Evolutionary conservation across 2,113 vertebrate species (phyloP).

Genomic region (Cyprinus carpio): DNA sequence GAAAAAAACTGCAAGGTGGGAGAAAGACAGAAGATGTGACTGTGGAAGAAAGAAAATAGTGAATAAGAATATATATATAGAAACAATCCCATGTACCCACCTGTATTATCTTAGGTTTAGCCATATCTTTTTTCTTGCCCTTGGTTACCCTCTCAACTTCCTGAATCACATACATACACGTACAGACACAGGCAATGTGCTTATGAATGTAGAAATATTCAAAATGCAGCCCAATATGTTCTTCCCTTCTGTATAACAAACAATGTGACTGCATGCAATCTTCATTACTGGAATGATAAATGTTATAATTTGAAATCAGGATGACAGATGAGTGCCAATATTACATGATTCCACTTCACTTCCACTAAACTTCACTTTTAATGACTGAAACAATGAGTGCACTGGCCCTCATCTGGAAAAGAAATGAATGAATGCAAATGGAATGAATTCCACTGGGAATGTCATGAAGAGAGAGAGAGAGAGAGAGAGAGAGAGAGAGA

Average conservation of each 20-base stretch:
- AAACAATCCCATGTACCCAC: conserved; percentile 56
- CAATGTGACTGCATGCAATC: not conserved
- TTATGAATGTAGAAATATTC: not conserved
- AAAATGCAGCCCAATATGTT: not conserved
- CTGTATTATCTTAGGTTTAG: conserved; percentile 62
- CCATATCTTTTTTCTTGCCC: conserved; percentile 67
- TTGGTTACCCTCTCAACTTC: conserved; percentile 67
- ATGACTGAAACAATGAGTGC: not conserved
- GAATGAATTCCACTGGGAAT: conserved; percentile 7
- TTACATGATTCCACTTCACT: not conserved
- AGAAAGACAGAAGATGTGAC: not conserved
- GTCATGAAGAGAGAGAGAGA: not conserved
- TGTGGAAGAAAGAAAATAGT: not conserved
- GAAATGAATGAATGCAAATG: not conserved
- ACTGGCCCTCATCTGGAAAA: not conserved
- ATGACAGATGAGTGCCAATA: not conserved
- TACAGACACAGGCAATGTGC: conserved; percentile 52
- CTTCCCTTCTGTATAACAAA: not conserved
- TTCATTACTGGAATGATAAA: not conserved
- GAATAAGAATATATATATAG: not conserved
- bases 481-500: no score
- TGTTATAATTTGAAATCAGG: not conserved
- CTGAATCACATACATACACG: conserved; percentile 70
- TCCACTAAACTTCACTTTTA: not conserved
- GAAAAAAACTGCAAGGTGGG: not conserved